Conservation (phyloP, 2,888 invertebrate genomes). For the Cephonodes hylas region DNA sequence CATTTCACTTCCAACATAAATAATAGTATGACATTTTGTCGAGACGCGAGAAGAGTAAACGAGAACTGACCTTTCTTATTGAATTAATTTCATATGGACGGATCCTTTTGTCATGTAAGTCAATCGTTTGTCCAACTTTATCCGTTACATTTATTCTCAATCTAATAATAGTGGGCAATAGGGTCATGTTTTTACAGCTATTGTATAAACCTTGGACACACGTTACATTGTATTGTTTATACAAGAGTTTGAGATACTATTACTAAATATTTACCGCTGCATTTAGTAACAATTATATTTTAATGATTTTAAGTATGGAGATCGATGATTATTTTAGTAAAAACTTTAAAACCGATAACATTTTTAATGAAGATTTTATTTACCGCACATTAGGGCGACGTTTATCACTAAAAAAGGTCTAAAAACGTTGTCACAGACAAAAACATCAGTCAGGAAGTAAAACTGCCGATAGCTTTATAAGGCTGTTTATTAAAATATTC, state of each 20-base stretch:
- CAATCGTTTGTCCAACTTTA: slow-evolving; percentile 69
- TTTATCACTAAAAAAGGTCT: no score
- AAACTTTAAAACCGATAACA: no score
- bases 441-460: no score
- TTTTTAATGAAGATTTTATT: no score
- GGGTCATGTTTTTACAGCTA: slow-evolving; percentile 49
- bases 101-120: slow-evolving; percentile 62
- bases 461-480: no score
- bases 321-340: background rate
- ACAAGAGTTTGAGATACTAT: slow-evolving; percentile 43
- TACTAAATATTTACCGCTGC: slow-evolving; percentile 40
- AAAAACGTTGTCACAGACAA: no score
- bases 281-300: no score
- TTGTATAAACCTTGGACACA: slow-evolving; percentile 31
- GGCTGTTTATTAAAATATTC: no score
- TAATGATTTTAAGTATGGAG: background rate
- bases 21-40: slow-evolving; percentile 23
- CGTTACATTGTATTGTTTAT: slow-evolving; percentile 46
- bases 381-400: no score
- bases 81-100: slow-evolving; percentile 65
- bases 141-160: slow-evolving; percentile 60
- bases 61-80: slow-evolving; percentile 62
- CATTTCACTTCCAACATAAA: slow-evolving; percentile 23
- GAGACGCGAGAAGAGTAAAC: slow-evolving; percentile 35
- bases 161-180: slow-evolving; percentile 61